phyloP scores from a whole-genome alignment of 2,113 vertebrate species.

The Oryzias melastigma region DNA sequence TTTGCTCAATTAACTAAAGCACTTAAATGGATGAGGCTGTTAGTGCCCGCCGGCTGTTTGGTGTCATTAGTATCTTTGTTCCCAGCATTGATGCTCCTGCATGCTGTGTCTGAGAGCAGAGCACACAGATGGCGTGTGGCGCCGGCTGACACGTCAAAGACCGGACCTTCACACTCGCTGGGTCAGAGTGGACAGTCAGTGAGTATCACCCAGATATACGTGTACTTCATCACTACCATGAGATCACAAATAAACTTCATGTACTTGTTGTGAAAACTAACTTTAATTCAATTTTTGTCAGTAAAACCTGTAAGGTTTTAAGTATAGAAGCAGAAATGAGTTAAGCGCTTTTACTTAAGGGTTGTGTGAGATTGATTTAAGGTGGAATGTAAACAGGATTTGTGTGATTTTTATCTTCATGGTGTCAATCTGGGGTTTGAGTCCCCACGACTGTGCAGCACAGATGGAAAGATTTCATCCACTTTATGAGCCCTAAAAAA shows the following conservation, averaged over 20 bases:
- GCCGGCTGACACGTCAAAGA: not conserved
- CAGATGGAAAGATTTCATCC: conserved; percentile 55
- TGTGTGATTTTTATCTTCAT: conserved; percentile 68
- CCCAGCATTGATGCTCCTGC: not conserved
- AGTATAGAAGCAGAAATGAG: not conserved
- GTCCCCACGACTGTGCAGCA: conserved; percentile 18
- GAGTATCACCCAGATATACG: not conserved
- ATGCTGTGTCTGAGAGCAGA: not conserved
- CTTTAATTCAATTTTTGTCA: no score
- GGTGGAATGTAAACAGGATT: conserved; percentile 65
- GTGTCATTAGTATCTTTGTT: conserved; percentile 6
- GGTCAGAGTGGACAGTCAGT: conserved; percentile 7
- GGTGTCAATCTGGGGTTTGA: conserved; percentile 57
- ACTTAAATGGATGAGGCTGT: not conserved
- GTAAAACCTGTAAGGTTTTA: not conserved
- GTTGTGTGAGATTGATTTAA: conserved; percentile 43
- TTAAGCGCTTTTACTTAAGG: conserved; percentile 40
- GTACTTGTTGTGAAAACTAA: no score
- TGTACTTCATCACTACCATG: no score
- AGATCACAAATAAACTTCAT: no score
- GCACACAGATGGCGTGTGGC: conserved; percentile 2
- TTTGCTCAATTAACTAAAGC: conserved; percentile 33
- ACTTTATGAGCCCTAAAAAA: conserved; percentile 30
- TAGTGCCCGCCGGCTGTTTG: not conserved
- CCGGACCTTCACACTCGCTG: conserved; percentile 5